These are phyloP conservation scores for Conomelus anceps DNA, from an alignment of 2,888 invertebrate species.

Conservation along the genomic window DNA sequence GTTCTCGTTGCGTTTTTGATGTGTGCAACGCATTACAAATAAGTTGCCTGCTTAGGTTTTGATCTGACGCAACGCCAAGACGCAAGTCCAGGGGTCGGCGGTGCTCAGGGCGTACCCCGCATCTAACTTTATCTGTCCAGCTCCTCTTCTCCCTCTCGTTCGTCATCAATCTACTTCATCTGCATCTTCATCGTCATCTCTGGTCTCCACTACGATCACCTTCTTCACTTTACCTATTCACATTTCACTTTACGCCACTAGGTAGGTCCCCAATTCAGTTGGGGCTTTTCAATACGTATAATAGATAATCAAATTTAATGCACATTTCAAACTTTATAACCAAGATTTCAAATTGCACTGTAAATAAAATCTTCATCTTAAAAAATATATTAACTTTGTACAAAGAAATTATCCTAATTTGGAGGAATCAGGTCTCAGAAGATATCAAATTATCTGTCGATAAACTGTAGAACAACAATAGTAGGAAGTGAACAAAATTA, in stretches of 20 bases:
- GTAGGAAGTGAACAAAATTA: no score
- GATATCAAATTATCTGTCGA: no score
- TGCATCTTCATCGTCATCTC: background rate
- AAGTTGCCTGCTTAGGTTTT: background rate
- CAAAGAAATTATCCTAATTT: no score
- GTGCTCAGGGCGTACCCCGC: background rate
- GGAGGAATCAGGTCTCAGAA: no score
- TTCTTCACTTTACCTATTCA: background rate
- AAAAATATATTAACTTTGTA: background rate
- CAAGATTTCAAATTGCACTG: background rate
- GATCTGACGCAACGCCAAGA: background rate
- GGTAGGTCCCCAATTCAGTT: background rate
- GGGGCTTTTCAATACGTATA: background rate
- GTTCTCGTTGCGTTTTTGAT: no score
- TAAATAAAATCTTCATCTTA: background rate
- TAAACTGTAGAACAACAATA: no score
- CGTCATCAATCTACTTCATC: background rate
- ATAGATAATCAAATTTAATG: background rate
- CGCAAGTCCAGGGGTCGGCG: background rate
- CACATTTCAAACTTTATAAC: background rate
- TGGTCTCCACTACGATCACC: background rate
- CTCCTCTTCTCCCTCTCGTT: background rate
- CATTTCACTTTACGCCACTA: background rate
- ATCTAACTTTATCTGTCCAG: background rate
- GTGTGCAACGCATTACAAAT: background rate